Evolutionary conservation across 2,888 invertebrate genomes (phyloP), one percentile per base, ranked within the genome.

Genomic region (Pachymerium ferrugineum): DNA sequence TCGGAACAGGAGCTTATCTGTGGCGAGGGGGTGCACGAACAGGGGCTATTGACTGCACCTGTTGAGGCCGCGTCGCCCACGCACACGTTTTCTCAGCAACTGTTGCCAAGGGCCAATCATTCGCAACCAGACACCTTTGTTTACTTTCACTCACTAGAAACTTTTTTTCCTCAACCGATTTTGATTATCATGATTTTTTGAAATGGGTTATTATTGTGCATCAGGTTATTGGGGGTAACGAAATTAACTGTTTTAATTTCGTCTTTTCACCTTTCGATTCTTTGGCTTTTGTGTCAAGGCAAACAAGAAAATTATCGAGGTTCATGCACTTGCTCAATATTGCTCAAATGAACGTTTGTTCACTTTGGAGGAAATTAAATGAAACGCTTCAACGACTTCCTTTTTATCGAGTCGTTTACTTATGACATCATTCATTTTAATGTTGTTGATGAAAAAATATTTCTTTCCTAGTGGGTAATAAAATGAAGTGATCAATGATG

Each of bases 21-120:
- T 22, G 19, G 22, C 47, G 47, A 47, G 47, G 47, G 38, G 47
- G 47, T 47, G 47, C 47, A n/a, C 47, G 47, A 47, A 47, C 47
- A 47, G 47, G 47, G 47, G 47, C 47, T 47, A 47, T 47, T 47
- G 47, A 47, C 47, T 47, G 47, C 47, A 47, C 47, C 47, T 47
- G 47, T 47, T 47, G 47, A 19, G 14, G 16, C 38, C 12, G 3
- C 47, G 47, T 47, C 47, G 47, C 47, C 47, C 47, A 47, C 47
- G 47, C 47, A 22, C 22, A 8, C n/a, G 47, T 47, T 47, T 47
- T 22, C 22, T 12, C 47, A 19, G n/a, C 47, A 47, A 47, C 47
- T 47, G 47, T 47, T 47, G 47, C 47, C 47, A 47, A 47, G 47
- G 19, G 47, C 47, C 47, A 47, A 16, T 47, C 47, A 47, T 47